Percentiles rank a stretch among this genome's conserved stretches.
Conservation (phyloP, 2,797 vertebrate genomes). For the Carcharodon carcharias region DNA sequence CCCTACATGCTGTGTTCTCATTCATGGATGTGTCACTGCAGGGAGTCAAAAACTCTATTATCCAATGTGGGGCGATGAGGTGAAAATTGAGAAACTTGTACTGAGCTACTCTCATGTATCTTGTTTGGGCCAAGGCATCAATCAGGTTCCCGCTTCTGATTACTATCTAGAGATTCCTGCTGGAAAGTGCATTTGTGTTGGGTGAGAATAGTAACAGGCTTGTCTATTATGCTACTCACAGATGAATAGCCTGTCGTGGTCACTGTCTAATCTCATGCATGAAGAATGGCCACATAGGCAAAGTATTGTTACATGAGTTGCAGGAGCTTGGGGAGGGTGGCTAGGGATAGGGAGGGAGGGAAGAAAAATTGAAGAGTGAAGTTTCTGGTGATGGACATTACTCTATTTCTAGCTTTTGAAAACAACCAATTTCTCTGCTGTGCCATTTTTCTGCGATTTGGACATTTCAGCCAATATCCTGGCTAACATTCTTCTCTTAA, state of each 20-base stretch:
- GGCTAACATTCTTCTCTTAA: background rate
- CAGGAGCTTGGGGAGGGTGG: too few species aligned
- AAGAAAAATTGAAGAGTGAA: background rate
- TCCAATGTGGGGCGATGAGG: too few species aligned
- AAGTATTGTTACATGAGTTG: too few species aligned
- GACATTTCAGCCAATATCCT: background rate
- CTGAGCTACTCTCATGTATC: background rate
- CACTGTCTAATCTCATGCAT: background rate
- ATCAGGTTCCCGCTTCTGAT: background rate
- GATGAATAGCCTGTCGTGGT: too few species aligned
- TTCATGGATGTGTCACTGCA: background rate
- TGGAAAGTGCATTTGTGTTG: background rate
- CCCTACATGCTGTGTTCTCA: background rate
- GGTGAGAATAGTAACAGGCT: background rate
- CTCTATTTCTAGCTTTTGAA: background rate
- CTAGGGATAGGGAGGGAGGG: too few species aligned
- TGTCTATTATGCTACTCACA: background rate
- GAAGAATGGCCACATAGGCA: background rate
- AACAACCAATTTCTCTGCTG: background rate
- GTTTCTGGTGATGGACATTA: background rate
- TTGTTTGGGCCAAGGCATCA: background rate
- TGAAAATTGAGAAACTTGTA: background rate
- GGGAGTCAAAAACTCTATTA: too few species aligned
- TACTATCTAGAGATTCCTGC: background rate
- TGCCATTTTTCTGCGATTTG: background rate